Percentiles rank a stretch among this genome's conserved stretches.
These are phyloP conservation scores for Coracias cyanogaster DNA, from an alignment of 2,797 vertebrate species.

Conservation along the genomic window DNA sequence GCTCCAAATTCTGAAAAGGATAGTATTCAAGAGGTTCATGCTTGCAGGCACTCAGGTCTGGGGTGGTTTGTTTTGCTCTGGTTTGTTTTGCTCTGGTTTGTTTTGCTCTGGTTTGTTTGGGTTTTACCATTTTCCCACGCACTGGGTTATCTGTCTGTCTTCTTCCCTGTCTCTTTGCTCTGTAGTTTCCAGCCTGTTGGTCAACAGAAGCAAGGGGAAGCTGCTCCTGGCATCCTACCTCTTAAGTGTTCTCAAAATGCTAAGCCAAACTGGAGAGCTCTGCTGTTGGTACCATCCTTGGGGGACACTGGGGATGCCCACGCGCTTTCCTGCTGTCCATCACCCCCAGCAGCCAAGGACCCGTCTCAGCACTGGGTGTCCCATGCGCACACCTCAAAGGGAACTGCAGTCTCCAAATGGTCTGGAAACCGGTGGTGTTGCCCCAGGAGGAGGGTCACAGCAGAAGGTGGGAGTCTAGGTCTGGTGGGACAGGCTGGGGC, in stretches of 20 bases:
- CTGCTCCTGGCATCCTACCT: neutral
- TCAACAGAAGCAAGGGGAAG: neutral
- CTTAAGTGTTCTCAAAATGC: neutral
- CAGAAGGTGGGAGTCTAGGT: neutral
- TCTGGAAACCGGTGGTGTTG: neutral
- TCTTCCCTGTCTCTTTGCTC: neutral
- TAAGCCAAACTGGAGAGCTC: neutral
- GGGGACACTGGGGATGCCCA: neutral
- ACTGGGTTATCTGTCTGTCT: neutral
- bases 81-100: neutral
- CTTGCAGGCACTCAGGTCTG: no score
- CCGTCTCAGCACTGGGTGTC: neutral
- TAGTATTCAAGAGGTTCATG: neutral
- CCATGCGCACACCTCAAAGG: neutral
- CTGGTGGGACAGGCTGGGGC: rapidly evolving
- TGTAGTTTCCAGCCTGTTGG: neutral
- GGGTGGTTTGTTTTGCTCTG: neutral
- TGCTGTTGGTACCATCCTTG: neutral
- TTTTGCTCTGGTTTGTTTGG: neutral
- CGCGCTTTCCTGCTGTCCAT: neutral
- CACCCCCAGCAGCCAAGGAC: neutral
- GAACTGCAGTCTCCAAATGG: neutral
- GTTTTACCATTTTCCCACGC: no score
- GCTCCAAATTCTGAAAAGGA: neutral
- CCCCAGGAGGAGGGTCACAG: neutral